phyloP scores from a whole-genome alignment of 2,113 vertebrate species.

The Dicrurus megarhynchus region DNA sequence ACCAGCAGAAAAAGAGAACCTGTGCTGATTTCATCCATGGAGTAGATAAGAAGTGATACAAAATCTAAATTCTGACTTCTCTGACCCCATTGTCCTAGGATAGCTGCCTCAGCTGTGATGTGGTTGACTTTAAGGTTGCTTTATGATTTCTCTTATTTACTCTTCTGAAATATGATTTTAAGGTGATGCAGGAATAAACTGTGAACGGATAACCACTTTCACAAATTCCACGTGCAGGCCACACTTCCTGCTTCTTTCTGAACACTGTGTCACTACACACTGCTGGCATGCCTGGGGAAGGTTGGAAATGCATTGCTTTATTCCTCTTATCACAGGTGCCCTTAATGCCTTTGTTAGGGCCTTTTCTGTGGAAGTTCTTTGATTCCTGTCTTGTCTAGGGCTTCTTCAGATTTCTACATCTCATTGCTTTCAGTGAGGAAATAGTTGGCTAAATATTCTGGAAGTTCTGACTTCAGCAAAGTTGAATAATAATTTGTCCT shows the following conservation, averaged over 20 bases:
- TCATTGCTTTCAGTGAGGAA: not conserved
- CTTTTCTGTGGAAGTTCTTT: not conserved
- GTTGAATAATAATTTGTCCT: not conserved
- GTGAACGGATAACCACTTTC: not conserved
- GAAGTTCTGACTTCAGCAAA: not conserved
- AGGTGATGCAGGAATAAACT: not conserved
- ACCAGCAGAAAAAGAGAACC: not conserved
- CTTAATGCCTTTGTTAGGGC: not conserved
- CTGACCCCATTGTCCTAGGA: not conserved
- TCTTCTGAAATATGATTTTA: not conserved
- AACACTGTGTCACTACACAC: not conserved
- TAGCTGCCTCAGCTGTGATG: not conserved
- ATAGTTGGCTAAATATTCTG: not conserved
- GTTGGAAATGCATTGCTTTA: not conserved
- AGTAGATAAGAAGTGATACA: not conserved
- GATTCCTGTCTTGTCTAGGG: not conserved
- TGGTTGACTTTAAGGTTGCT: not conserved
- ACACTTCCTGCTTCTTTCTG: not conserved
- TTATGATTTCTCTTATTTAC: not conserved
- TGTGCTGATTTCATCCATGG: not conserved
- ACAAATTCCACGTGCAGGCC: not conserved
- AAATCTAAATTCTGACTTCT: not conserved
- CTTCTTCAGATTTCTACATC: not conserved
- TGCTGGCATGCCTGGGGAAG: not conserved
- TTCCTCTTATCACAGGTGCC: not conserved